Conservation (phyloP, 2,113 vertebrate genomes). For the Scytalopus superciliaris region DNA sequence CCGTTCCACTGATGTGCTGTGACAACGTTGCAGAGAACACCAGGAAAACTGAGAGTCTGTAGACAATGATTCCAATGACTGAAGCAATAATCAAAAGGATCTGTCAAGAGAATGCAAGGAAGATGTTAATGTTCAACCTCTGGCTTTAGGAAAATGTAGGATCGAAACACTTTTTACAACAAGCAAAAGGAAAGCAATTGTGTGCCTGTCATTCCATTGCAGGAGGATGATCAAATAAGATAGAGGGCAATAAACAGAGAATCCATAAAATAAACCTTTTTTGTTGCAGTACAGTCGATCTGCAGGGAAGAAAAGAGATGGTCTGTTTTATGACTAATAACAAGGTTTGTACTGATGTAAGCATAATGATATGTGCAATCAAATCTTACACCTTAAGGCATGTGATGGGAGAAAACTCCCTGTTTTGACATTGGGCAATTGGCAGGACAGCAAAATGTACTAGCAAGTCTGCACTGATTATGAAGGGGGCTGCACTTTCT, state of each 20-base stretch:
- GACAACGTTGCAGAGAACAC: constrained; percentile 80
- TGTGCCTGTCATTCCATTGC: background rate
- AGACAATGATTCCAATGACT: constrained; percentile 90
- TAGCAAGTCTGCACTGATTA: background rate
- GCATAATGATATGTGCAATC: background rate
- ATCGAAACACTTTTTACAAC: background rate
- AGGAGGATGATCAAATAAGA: background rate
- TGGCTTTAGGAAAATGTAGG: background rate
- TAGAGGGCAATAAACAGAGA: background rate
- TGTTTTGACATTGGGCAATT: background rate
- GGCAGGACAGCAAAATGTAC: background rate
- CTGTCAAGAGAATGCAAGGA: constrained; percentile 67
- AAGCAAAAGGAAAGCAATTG: background rate
- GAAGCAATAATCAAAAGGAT: constrained; percentile 89
- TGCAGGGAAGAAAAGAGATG: background rate
- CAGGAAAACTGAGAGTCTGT: constrained; percentile 89
- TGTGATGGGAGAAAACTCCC: background rate
- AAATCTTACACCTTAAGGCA: background rate
- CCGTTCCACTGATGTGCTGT: constrained; percentile 72
- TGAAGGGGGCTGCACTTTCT: background rate
- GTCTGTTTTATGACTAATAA: constrained; percentile 15
- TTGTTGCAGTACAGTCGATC: background rate
- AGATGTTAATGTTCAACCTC: background rate
- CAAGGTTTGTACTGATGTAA: background rate
- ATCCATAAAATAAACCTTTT: background rate